Evolutionary conservation across 2,888 invertebrate species (phyloP).

Genomic region (Mesochorus sp.): DNA sequence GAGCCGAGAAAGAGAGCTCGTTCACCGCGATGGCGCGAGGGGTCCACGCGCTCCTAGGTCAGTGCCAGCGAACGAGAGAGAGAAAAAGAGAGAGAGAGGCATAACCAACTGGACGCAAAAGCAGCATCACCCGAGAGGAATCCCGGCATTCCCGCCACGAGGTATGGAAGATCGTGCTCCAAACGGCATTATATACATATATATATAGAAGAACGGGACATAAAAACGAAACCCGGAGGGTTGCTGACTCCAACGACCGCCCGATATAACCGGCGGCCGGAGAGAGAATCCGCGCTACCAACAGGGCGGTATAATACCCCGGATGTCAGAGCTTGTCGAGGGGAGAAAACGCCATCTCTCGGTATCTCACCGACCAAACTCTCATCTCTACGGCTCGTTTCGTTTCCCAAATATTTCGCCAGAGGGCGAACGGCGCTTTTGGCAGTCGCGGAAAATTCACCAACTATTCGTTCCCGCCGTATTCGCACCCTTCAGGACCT

Average conservation of each 20-base stretch:
- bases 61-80: constrained; percentile 70
- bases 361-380: constrained; percentile 66
- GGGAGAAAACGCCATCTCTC: constrained; percentile 76
- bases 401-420: constrained; percentile 71
- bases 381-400: constrained; percentile 56
- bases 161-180: constrained; percentile 56
- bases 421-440: constrained; percentile 71
- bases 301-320: constrained; percentile 33
- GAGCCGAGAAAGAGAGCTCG: constrained; percentile 40
- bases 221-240: constrained; percentile 36
- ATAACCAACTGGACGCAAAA: constrained; percentile 43
- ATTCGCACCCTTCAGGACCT: constrained; percentile 11
- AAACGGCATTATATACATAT: neutral
- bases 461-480: constrained; percentile 43
- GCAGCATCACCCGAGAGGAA: constrained; percentile 47
- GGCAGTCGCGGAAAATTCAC: constrained; percentile 61
- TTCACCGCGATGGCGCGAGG: constrained; percentile 70
- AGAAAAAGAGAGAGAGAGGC: constrained; percentile 37
- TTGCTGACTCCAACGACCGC: constrained; percentile 42
- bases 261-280: constrained; percentile 60
- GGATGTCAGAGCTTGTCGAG: constrained; percentile 59
- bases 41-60: constrained; percentile 76
- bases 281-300: constrained; percentile 44
- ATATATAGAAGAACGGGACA: neutral
- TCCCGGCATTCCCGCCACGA: constrained; percentile 59